These are phyloP conservation scores for Ornithoptera priamus DNA, from an alignment of 2,888 invertebrate genomes.

Conservation along the genomic window DNA sequence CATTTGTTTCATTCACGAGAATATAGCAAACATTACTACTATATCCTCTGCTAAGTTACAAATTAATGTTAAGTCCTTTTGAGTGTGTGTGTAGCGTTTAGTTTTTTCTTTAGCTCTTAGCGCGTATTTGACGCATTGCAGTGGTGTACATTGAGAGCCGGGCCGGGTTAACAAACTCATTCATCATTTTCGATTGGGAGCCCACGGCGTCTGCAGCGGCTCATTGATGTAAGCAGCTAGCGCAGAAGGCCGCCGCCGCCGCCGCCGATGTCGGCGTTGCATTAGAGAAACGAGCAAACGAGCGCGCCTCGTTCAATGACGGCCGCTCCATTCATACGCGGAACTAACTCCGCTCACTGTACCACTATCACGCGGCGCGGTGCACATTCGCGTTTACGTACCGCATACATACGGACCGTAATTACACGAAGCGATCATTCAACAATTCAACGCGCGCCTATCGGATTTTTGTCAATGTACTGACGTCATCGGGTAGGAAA, in stretches of 20 bases:
- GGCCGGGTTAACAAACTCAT: constrained; percentile 59
- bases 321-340: constrained; percentile 64
- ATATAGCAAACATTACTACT: constrained; percentile 6
- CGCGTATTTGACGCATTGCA: constrained; percentile 46
- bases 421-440: constrained; percentile 15
- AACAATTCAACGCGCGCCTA: constrained; percentile 17
- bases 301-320: constrained; percentile 51
- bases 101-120: constrained; percentile 7
- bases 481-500: constrained; percentile 20
- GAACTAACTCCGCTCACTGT: constrained; percentile 50
- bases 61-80: not conserved
- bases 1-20: constrained; percentile 56
- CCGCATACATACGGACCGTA: constrained; percentile 28
- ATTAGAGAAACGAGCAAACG: constrained; percentile 44
- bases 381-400: constrained; percentile 32
- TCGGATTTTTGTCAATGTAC: constrained; percentile 31
- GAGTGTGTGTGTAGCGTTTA: constrained; percentile 1
- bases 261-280: constrained; percentile 47
- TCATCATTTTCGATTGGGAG: constrained; percentile 54
- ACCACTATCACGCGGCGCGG: constrained; percentile 47
- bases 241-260: not conserved
- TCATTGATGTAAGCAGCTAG: constrained; percentile 32
- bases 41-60: not conserved
- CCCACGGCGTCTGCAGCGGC: constrained; percentile 34
- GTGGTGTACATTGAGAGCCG: constrained; percentile 43